Percentiles rank a stretch among this genome's conserved stretches.
Conservation (phyloP, 2,797 vertebrate species). For the Austrolebias charrua region DNA sequence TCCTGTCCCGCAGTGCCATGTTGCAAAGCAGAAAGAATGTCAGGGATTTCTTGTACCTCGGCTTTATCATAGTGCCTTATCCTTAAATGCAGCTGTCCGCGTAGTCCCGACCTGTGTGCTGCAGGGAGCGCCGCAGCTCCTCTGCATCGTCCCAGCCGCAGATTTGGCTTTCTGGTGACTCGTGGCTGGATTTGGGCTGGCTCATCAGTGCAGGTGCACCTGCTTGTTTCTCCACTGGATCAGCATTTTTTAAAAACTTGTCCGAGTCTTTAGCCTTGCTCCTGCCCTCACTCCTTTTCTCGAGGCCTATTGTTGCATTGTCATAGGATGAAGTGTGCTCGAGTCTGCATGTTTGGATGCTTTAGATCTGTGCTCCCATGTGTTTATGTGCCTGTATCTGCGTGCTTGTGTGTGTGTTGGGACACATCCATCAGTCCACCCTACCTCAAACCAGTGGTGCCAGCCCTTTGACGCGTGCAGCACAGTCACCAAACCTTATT, state of each 20-base stretch:
- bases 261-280: slow-evolving; percentile 66
- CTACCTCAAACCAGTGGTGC: slow-evolving; percentile 85
- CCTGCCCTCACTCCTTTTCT: slow-evolving; percentile 63
- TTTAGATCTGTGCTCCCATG: slow-evolving; percentile 28
- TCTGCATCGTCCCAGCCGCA: slow-evolving; percentile 61
- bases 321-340: slow-evolving; percentile 48
- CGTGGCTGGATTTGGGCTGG: slow-evolving; percentile 78
- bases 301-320: slow-evolving; percentile 64
- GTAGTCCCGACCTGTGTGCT: slow-evolving; percentile 65
- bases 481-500: slow-evolving; percentile 74
- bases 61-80: slow-evolving; percentile 99
- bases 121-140: slow-evolving; percentile 52
- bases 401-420: slow-evolving; percentile 54
- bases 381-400: slow-evolving; percentile 15
- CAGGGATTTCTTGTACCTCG: slow-evolving; percentile 99
- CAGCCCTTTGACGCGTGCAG: slow-evolving; percentile 77
- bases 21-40: slow-evolving; percentile 93
- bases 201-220: slow-evolving; percentile 65
- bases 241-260: slow-evolving; percentile 55
- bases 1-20: slow-evolving; percentile 91
- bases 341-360: slow-evolving; percentile 17
- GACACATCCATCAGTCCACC: slow-evolving; percentile 78
- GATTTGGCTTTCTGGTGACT: slow-evolving; percentile 69
- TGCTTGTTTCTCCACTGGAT: slow-evolving; percentile 49
- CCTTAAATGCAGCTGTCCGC: slow-evolving; percentile 77